A percentile compares a stretch with the other conserved stretches of the same genome.
Conservation (phyloP, 2,797 vertebrate species). For the Galagoides demidoff region DNA sequence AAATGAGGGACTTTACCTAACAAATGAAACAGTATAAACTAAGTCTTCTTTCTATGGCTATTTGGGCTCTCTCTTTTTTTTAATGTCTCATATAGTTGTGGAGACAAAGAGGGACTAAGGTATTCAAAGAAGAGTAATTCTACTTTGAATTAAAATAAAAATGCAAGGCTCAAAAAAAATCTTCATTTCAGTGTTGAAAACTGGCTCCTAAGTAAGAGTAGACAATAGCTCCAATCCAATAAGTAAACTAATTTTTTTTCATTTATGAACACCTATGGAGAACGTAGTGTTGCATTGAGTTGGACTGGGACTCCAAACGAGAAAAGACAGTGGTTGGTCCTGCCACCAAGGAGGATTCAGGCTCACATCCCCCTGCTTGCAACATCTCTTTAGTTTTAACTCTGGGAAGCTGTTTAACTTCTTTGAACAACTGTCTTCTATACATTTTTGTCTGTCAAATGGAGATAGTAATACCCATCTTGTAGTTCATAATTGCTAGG, state of each 20-base stretch:
- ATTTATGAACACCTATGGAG: neutral
- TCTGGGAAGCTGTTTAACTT: neutral
- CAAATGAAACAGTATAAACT: no score
- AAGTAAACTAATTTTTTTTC: neutral
- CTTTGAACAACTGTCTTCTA: neutral
- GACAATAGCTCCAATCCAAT: neutral
- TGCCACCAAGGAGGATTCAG: neutral
- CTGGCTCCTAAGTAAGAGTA: neutral
- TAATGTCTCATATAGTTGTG: neutral
- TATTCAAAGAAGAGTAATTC: neutral
- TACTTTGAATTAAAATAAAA: conserved; percentile 13
- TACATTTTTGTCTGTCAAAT: neutral
- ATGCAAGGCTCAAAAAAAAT: neutral
- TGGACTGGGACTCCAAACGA: neutral
- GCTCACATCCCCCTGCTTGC: neutral
- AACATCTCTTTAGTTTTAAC: neutral
- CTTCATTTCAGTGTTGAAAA: neutral
- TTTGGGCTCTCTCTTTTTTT: no score
- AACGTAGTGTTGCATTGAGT: neutral
- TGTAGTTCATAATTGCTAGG: no score
- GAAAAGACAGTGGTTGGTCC: neutral
- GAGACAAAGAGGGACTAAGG: neutral
- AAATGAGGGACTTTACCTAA: no score
- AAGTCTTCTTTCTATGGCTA: no score
- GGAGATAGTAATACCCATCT: neutral